Evolutionary conservation across 2,797 vertebrate genomes (phyloP).

Genomic region (Balearica regulorum): DNA sequence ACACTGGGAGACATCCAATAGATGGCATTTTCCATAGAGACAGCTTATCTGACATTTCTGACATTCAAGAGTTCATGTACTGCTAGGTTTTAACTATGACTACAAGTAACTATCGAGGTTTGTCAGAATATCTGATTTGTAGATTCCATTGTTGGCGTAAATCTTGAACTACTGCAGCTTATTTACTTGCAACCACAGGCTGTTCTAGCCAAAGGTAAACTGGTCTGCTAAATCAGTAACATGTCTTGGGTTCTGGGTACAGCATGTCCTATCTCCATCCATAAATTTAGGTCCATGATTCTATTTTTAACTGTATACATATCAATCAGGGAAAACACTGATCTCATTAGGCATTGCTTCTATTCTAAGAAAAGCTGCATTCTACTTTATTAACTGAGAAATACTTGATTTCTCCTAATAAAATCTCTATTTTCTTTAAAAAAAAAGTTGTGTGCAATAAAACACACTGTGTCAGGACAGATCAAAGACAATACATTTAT

Average conservation of each 20-base stretch:
- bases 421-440: not conserved
- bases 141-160: not conserved
- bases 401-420: not conserved
- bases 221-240: not conserved
- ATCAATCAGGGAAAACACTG: not conserved
- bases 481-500: constrained; percentile 85
- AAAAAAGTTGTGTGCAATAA: not conserved
- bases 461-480: not conserved
- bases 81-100: not conserved
- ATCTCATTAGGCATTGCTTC: not conserved
- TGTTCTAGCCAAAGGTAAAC: not conserved
- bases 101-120: not conserved
- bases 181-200: not conserved
- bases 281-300: not conserved
- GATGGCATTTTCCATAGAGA: not conserved
- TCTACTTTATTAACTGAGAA: not conserved
- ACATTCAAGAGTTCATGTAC: not conserved
- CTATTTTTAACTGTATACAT: not conserved
- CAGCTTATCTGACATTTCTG: not conserved
- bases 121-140: not conserved
- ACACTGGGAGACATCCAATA: not conserved
- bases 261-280: not conserved
- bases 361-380: not conserved
- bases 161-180: not conserved
- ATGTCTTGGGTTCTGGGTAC: not conserved